Evolutionary conservation across 1,140 invertebrate species (phyloP).

Genomic region (Zaprionus davidi): DNA sequence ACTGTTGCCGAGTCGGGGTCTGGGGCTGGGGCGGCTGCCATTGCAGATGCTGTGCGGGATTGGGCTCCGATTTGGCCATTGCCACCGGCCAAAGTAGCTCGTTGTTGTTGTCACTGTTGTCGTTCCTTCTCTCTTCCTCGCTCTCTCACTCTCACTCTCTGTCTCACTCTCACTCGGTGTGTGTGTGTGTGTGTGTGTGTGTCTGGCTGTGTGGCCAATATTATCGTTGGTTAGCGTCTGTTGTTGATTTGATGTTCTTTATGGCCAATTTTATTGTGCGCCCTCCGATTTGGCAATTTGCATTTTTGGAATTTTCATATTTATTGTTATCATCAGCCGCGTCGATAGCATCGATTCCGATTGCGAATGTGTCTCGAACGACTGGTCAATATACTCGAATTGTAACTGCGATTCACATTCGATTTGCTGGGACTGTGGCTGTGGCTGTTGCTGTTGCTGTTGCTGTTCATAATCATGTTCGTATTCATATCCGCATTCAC

Average conservation of each 20-base stretch:
- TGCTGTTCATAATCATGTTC: neutral
- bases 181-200: conserved; percentile 3
- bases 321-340: conserved; percentile 52
- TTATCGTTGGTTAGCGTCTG: conserved; percentile 57
- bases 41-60: conserved; percentile 54
- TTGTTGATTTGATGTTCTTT: conserved; percentile 63
- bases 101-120: conserved; percentile 31
- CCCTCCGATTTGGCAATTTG: conserved; percentile 63
- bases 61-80: conserved; percentile 46
- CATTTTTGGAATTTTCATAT: conserved; percentile 64
- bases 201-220: conserved; percentile 36
- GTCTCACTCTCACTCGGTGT: neutral
- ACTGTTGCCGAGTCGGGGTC: neutral
- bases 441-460: too few relatives aligned
- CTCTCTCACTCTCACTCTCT: conserved; percentile 26
- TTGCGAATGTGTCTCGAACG: conserved; percentile 20
- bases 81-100: conserved; percentile 54
- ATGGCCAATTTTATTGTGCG: conserved; percentile 60
- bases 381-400: conserved; percentile 40
- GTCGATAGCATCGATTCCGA: conserved; percentile 35
- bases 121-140: conserved; percentile 17
- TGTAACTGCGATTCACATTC: conserved; percentile 19
- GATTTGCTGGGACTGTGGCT: too few relatives aligned
- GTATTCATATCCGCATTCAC: conserved; percentile 6
- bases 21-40: conserved; percentile 12